A percentile compares a stretch with the other conserved stretches of the same genome.
Conservation (phyloP, 2,113 vertebrate species). For the Electrona antarctica region DNA sequence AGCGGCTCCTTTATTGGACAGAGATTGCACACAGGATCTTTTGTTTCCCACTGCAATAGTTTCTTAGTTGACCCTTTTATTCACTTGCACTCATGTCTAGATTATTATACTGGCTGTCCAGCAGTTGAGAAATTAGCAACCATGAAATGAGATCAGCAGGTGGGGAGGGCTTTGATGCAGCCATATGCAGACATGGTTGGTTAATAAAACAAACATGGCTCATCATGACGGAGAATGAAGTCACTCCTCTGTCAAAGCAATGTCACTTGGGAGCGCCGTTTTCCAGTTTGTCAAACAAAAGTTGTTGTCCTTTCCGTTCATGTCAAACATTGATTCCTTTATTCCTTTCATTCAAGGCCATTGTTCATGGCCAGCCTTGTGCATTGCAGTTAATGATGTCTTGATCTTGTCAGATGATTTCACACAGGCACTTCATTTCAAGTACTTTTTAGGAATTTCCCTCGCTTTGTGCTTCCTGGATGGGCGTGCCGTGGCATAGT, state of each 20-base stretch:
- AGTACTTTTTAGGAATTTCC: slow-evolving; percentile 17
- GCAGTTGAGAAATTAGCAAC: slow-evolving; percentile 9
- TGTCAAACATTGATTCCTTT: no score
- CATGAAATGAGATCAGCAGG: not conserved
- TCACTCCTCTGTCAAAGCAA: no score
- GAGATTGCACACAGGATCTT: slow-evolving; percentile 27
- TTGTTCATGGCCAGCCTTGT: no score
- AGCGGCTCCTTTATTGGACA: slow-evolving; percentile 21
- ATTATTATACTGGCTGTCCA: not conserved
- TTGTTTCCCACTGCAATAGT: slow-evolving; percentile 34
- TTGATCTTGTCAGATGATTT: no score
- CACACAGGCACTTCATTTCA: not conserved
- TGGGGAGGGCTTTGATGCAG: slow-evolving; percentile 14
- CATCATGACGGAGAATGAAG: no score
- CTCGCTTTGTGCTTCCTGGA: not conserved
- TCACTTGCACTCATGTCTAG: slow-evolving; percentile 14
- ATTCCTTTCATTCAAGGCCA: no score
- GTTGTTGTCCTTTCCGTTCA: no score
- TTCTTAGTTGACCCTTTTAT: slow-evolving; percentile 42
- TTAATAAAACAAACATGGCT: no score
- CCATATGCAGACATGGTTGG: no score
- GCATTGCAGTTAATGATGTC: no score
- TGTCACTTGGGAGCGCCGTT: no score
- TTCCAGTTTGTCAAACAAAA: no score
- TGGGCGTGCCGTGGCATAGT: slow-evolving; percentile 6